Conservation (phyloP, 2,888 invertebrate genomes). For the Gerosis bhagava region DNA sequence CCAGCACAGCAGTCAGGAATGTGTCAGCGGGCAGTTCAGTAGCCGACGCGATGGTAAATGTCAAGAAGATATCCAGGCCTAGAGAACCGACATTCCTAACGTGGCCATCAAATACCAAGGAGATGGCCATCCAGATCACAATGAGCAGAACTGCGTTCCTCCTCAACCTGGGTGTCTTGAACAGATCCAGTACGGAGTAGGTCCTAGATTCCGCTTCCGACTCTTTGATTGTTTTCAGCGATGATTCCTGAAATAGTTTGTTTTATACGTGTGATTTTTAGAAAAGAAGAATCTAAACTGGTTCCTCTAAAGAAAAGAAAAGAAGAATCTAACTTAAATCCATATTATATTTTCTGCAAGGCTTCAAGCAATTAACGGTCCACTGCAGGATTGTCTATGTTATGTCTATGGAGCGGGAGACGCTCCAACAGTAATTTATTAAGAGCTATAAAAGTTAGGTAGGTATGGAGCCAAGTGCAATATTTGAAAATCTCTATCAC, state of each 20-base stretch:
- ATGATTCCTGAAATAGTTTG: conserved; percentile 79
- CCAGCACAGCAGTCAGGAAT: conserved; percentile 88
- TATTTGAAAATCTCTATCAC: too few relatives aligned
- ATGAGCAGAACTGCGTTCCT: conserved; percentile 90
- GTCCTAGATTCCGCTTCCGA: conserved; percentile 86
- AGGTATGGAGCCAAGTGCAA: too few relatives aligned
- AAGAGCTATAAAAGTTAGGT: too few relatives aligned
- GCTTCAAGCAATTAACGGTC: too few relatives aligned
- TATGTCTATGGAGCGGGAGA: too few relatives aligned
- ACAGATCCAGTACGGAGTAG: conserved; percentile 91
- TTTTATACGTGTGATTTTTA: too few relatives aligned
- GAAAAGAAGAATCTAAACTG: too few relatives aligned
- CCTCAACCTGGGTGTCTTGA: conserved; percentile 89
- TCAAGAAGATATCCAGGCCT: conserved; percentile 91
- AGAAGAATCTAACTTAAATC: too few relatives aligned
- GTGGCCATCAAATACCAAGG: conserved; percentile 93
- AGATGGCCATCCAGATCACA: conserved; percentile 95
- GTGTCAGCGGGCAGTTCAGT: conserved; percentile 94
- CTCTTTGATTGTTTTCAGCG: conserved; percentile 86
- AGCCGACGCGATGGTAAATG: conserved; percentile 92
- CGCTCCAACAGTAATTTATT: too few relatives aligned
- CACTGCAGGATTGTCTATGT: too few relatives aligned
- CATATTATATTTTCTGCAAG: too few relatives aligned
- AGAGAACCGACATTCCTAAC: conserved; percentile 93
- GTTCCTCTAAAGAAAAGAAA: too few relatives aligned